A percentile compares a stretch with the other conserved stretches of the same genome.
Evolutionary conservation across 1,140 invertebrate species (phyloP).

Genomic region (Orussus abietinus): DNA sequence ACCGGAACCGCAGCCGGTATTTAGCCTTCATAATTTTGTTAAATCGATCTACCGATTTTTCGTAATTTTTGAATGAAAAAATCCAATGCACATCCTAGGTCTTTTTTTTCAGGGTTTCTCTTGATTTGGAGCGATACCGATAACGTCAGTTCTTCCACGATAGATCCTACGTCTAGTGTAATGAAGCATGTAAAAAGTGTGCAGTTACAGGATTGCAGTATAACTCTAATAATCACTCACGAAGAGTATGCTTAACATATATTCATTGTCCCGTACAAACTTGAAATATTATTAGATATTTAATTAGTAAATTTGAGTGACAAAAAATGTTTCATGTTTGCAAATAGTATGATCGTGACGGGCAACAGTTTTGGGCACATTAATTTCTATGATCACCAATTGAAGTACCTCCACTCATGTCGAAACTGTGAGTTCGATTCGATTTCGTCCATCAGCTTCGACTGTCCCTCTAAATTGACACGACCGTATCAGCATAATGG

Average conservation of each 20-base stretch:
- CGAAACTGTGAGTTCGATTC: constrained; percentile 47
- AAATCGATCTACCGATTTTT: constrained; percentile 2
- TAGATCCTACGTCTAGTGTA: constrained; percentile 2
- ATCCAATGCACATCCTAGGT: too few relatives aligned
- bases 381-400: constrained; percentile 55
- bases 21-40: neutral
- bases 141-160: neutral
- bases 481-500: neutral
- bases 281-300: neutral
- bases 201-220: constrained; percentile 22
- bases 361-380: constrained; percentile 53
- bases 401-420: constrained; percentile 57
- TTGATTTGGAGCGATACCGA: constrained; percentile 21
- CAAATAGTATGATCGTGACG: constrained; percentile 50
- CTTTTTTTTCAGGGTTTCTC: constrained; percentile 19
- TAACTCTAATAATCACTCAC: constrained; percentile 23
- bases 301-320: constrained; percentile 2
- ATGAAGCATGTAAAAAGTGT: constrained; percentile 25
- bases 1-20: constrained; percentile 29
- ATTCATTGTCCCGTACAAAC: constrained; percentile 1
- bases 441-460: constrained; percentile 53
- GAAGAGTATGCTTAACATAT: constrained; percentile 19
- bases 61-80: constrained; percentile 5
- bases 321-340: constrained; percentile 9
- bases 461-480: constrained; percentile 30